Evolutionary conservation across 1,140 invertebrate genomes (phyloP).

Genomic region (Achatina immaculata): DNA sequence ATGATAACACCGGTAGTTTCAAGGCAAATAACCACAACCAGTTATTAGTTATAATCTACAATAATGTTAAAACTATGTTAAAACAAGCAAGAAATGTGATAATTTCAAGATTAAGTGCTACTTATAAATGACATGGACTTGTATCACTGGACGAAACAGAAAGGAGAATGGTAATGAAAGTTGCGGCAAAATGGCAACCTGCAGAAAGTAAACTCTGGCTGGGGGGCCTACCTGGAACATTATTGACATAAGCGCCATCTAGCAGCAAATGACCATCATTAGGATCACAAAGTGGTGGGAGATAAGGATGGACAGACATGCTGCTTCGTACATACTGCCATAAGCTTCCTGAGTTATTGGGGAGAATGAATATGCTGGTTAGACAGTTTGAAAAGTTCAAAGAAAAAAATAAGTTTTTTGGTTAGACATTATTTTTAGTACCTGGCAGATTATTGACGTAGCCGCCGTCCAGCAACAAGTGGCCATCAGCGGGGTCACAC

Average conservation of each 20-base stretch:
- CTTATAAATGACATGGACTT: too few relatives aligned
- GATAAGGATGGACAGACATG: constrained; percentile 98
- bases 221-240: constrained; percentile 88
- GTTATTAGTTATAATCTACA: too few relatives aligned
- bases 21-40: too few relatives aligned
- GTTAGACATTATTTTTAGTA: constrained; percentile 66
- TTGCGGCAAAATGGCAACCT: too few relatives aligned
- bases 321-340: constrained; percentile 98
- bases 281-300: constrained; percentile 98
- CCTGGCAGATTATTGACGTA: constrained; percentile 99
- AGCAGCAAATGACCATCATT: constrained; percentile 96
- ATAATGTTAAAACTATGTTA: too few relatives aligned
- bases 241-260: constrained; percentile 99
- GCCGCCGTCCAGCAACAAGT: constrained; percentile 98
- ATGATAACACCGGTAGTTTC: too few relatives aligned
- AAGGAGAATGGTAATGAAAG: too few relatives aligned
- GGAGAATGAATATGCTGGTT: constrained; percentile 85
- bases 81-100: too few relatives aligned
- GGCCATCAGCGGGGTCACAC: constrained; percentile 97
- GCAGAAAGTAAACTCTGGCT: too few relatives aligned
- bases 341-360: constrained; percentile 82
- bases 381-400: constrained; percentile 75
- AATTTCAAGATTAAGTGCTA: too few relatives aligned
- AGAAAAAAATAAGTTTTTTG: neutral
- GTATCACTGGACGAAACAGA: too few relatives aligned